Evolutionary conservation across 2,888 invertebrate species (phyloP).

Genomic region (Drosophila pegasa): DNA sequence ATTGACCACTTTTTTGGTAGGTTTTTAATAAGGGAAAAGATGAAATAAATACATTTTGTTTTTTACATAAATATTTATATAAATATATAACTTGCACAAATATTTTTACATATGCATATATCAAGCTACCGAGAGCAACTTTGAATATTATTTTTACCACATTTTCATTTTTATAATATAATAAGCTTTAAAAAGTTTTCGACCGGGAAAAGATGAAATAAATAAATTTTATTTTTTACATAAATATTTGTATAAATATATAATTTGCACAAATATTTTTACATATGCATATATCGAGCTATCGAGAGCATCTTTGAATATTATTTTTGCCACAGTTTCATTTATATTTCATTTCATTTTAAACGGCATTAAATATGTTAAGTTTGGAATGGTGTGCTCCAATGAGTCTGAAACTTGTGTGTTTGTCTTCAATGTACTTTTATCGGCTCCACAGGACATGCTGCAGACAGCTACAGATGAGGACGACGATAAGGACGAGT

Average conservation of each 20-base stretch:
- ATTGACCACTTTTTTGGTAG: neutral
- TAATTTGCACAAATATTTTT: no score
- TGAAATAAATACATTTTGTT: neutral
- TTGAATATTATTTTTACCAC: no score
- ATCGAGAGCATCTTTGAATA: no score
- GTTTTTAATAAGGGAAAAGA: neutral
- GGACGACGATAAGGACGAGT: conserved; percentile 84
- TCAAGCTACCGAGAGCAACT: neutral
- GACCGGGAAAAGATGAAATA: neutral
- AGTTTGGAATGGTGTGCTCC: neutral
- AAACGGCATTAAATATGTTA: neutral
- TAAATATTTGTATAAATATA: no score
- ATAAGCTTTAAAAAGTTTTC: no score
- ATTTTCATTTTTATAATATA: no score
- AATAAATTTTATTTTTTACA: neutral
- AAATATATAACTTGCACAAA: no score
- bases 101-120: neutral
- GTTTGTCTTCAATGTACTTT: conserved; percentile 11
- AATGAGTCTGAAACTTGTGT: neutral
- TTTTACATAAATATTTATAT: neutral
- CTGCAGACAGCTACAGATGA: conserved; percentile 82
- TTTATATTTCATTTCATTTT: no score
- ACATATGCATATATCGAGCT: neutral
- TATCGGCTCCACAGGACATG: conserved; percentile 76
- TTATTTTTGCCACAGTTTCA: no score